Conservation (phyloP, 1,140 invertebrate species). For the Phortica variegata region DNA sequence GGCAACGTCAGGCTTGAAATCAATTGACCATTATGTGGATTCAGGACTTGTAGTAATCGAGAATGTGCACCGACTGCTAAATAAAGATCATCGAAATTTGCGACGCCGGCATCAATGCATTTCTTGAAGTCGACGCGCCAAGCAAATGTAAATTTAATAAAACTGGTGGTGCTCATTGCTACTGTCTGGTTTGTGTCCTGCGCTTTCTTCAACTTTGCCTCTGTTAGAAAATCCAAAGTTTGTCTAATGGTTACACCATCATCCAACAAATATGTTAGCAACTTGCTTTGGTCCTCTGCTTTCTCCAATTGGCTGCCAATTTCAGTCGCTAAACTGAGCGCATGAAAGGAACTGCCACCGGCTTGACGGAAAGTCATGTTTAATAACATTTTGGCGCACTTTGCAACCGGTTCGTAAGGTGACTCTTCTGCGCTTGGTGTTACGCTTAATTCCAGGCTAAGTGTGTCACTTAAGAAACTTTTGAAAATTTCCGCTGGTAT, state of each 20-base stretch:
- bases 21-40: constrained; percentile 24
- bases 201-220: constrained; percentile 26
- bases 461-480: constrained; percentile 32
- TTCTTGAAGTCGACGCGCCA: constrained; percentile 60
- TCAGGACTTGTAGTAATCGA: constrained; percentile 29
- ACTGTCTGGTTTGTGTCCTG: neutral
- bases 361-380: constrained; percentile 33
- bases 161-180: neutral
- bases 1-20: constrained; percentile 55
- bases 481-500: constrained; percentile 33
- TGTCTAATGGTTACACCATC: constrained; percentile 23
- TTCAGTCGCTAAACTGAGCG: constrained; percentile 36
- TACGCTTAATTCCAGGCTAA: too few species aligned
- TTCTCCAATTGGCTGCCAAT: constrained; percentile 35
- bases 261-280: constrained; percentile 31
- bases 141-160: constrained; percentile 27
- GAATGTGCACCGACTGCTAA: constrained; percentile 47
- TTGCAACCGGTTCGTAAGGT: constrained; percentile 1
- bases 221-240: constrained; percentile 25
- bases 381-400: constrained; percentile 5
- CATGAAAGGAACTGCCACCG: constrained; percentile 49
- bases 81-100: constrained; percentile 36
- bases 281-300: constrained; percentile 27
- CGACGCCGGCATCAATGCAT: constrained; percentile 62
- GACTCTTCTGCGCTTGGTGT: too few species aligned